Evolutionary conservation across 2,797 vertebrate species (phyloP).

Genomic region (Pseudotriccus pelzelni): DNA sequence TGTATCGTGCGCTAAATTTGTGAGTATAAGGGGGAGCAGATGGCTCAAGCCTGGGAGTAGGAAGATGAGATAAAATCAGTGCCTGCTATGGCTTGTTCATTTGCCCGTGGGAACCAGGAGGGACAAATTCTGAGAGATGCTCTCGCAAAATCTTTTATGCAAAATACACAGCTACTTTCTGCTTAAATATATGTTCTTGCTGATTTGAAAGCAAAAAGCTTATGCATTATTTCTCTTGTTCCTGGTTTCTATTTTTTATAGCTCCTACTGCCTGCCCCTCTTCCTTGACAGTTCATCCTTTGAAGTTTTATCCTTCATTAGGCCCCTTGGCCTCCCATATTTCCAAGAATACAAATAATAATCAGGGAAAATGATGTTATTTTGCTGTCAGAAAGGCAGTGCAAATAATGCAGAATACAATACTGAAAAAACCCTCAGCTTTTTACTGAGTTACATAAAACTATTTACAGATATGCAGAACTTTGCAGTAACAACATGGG

Average conservation of each 20-base stretch:
- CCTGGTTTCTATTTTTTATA: background rate
- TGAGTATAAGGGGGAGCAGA: slow-evolving; percentile 43
- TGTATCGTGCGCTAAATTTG: background rate
- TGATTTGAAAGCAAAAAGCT: slow-evolving; percentile 1
- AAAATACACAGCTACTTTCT: background rate
- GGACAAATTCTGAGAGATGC: slow-evolving; percentile 7
- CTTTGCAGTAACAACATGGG: background rate
- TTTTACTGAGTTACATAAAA: background rate
- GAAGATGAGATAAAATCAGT: slow-evolving; percentile 41
- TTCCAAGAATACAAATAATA: background rate
- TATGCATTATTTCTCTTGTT: background rate
- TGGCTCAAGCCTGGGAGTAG: slow-evolving; percentile 41
- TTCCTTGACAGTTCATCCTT: background rate
- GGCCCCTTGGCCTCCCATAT: background rate
- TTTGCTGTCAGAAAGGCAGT: background rate
- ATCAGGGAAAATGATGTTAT: background rate
- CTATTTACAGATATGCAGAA: background rate
- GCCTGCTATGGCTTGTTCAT: slow-evolving; percentile 46
- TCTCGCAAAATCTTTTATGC: background rate
- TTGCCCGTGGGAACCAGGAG: slow-evolving; percentile 29
- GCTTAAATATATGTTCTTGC: background rate
- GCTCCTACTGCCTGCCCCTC: background rate
- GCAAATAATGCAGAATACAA: background rate
- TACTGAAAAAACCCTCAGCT: background rate
- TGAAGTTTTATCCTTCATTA: background rate